Percentiles rank a stretch among this genome's conserved stretches.
Conservation (phyloP, 2,797 vertebrate species). For the Pipistrellus nathusii region DNA sequence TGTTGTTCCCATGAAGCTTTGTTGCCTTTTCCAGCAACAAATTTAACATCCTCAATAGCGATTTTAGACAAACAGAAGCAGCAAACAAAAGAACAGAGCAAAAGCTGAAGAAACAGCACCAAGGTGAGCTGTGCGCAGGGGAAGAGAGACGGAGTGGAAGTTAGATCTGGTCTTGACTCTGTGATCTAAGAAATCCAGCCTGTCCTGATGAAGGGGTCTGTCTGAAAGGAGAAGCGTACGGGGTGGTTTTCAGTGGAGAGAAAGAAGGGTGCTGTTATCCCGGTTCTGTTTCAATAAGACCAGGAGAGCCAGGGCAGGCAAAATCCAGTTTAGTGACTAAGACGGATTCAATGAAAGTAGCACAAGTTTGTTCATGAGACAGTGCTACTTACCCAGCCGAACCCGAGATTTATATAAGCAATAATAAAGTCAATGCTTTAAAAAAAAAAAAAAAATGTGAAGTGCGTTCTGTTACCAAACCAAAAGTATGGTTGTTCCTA, state of each 20-base stretch:
- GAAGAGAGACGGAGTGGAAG: not conserved
- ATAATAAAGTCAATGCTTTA: not conserved
- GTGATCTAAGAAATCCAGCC: conserved; percentile 44
- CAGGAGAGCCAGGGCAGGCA: not conserved
- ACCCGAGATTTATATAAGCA: not conserved
- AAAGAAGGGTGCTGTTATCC: not conserved
- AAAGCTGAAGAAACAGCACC: conserved; percentile 59
- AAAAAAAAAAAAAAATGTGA: not conserved
- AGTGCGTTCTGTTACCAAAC: not conserved
- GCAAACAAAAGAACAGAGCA: conserved; percentile 15
- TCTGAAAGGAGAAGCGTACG: not conserved
- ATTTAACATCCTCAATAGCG: not conserved
- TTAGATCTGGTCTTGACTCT: not conserved
- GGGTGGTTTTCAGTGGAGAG: not conserved
- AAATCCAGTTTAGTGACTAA: conserved; percentile 35
- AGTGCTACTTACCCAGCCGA: not conserved
- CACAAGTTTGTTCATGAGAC: conserved; percentile 62
- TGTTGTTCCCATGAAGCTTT: conserved; percentile 64
- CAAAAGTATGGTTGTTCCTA: conserved; percentile 30
- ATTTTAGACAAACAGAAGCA: conserved; percentile 45
- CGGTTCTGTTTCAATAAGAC: not conserved
- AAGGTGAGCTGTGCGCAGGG: not conserved
- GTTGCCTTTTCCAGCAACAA: conserved; percentile 50
- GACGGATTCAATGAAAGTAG: conserved; percentile 38
- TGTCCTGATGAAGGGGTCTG: not conserved